Evolutionary conservation across 2,113 vertebrate species (phyloP), one percentile per base, ranked within the genome.

Genomic region (Noturus placidus): DNA sequence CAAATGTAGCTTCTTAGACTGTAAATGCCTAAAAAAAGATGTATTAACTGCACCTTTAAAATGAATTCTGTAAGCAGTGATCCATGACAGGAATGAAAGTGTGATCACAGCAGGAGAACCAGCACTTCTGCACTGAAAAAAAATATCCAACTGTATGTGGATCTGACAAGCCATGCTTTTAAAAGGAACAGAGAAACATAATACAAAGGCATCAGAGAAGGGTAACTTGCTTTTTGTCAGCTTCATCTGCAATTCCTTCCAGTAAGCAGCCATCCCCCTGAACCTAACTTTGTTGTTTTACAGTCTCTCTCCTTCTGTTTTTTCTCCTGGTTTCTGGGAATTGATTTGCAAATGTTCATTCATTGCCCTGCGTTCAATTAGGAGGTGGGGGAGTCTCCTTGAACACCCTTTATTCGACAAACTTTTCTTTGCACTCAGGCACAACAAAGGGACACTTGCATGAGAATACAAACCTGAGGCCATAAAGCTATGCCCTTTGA

Each of bases 311-410:
- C 87, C 85, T 86, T 86, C 92, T 89, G 77, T 88, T 72, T 89
- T 46, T 89, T 69, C 56, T 87, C 72, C 86, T 79, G 89, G 91
- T 91, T 93, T 92, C 88, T 80, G 87, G 90, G 92, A 94, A 95
- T 95, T 95, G 92, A 95, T 95, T 95, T 95, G 93, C 92, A 93
- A 95, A 95, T 95, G 92, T 89, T 89, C 90, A 93, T 94, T 95
- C 92, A 94, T 86, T 91, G 87, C 86, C 82, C 82, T 54, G 72
- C 91, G 92, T 93, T 92, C 93, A 93, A 93, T 89, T 90, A 89
- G 91, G 90, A 61, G 86, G 80, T 33, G 88, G 88, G 90, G 87
- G 89, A 85, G 87, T 90, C 91, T 89, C 91, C 90, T 67, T 42
- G 30, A 69, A 82, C 88, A 82, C 69, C 89, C 85, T 82, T 87